phyloP scores from a whole-genome alignment of 2,113 vertebrate species.

The Rhineura floridana region DNA sequence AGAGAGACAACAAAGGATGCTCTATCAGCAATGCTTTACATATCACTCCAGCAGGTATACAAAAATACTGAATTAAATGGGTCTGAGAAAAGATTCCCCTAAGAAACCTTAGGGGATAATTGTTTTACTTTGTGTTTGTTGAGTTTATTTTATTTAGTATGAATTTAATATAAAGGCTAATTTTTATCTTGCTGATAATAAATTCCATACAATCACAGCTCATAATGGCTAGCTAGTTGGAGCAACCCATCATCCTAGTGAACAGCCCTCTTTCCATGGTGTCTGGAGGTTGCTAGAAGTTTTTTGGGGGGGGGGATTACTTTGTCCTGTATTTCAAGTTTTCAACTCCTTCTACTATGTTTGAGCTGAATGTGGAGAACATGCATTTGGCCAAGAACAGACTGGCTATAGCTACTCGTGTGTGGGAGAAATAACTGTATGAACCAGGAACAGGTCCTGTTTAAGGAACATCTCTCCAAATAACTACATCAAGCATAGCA shows the following conservation, averaged over 20 bases:
- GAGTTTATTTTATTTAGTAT: neutral
- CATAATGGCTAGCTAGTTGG: neutral
- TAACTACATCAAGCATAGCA: too few relatives aligned
- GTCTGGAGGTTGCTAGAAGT: neutral
- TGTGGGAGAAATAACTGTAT: too few relatives aligned
- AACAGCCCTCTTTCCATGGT: too few relatives aligned
- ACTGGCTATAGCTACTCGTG: too few relatives aligned
- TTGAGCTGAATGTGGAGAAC: neutral
- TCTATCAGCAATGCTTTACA: too few relatives aligned
- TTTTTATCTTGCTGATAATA: neutral
- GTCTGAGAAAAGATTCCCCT: neutral
- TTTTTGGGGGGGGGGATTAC: too few relatives aligned
- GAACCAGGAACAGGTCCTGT: too few relatives aligned
- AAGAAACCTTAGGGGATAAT: neutral
- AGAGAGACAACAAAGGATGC: too few relatives aligned
- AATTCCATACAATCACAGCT: neutral
- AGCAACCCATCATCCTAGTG: neutral
- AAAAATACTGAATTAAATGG: neutral
- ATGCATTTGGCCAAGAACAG: too few relatives aligned
- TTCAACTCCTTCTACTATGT: neutral
- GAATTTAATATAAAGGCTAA: neutral
- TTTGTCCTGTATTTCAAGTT: neutral
- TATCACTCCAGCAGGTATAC: neutral
- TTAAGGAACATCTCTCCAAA: too few relatives aligned
- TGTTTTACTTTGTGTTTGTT: neutral